Evolutionary conservation across 2,888 invertebrate species (phyloP), one percentile per base, ranked within the genome.

Genomic region (Geophilus truncorum): DNA sequence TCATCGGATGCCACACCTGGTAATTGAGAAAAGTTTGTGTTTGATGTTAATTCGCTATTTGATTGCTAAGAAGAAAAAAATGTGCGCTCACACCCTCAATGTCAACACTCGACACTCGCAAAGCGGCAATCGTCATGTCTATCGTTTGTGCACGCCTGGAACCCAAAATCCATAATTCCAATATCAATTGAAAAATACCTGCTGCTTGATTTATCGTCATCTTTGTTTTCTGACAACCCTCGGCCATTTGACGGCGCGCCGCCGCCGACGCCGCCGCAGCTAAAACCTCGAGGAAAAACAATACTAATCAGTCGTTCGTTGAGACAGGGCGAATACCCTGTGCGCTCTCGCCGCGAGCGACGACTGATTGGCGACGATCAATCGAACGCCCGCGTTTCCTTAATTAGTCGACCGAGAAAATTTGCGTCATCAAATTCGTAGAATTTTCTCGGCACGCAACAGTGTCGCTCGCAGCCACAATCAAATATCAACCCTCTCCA

Each of bases 331-430:
- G 62, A 62, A 62, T 62, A 62, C 62, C 62, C 62, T 25, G 62
- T 62, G 25, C 62, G 62, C 25, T 62, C 25, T 28, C 62, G 62
- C 62, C 62, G 62, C 62, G 28, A 62, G 62, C 62, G 62, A 25
- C 62, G 62, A 62, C 62, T 62, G 62, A 62, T 62, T 62, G 62
- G 62, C 62, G 62, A 62, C 62, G 62, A 62, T 62, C 62, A 62
- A 62, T 62, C 62, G 62, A 62, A 62, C 23, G 62, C 62, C 62
- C 62, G 62, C 62, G 62, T 62, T 62, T 62, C 62, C 62, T 62
- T 62, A 62, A 62, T 62, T 62, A 62, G 62, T 62, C 62, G 62
- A 62, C 62, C 25, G 62, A 62, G 62, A 62, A 62, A 62, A 62
- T 62, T 62, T 62, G 62, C 62, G 62, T 62, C 62, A 62, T 62